These are phyloP conservation scores for Lasius fuliginosus DNA, from an alignment of 2,888 invertebrate species.

Conservation along the genomic window DNA sequence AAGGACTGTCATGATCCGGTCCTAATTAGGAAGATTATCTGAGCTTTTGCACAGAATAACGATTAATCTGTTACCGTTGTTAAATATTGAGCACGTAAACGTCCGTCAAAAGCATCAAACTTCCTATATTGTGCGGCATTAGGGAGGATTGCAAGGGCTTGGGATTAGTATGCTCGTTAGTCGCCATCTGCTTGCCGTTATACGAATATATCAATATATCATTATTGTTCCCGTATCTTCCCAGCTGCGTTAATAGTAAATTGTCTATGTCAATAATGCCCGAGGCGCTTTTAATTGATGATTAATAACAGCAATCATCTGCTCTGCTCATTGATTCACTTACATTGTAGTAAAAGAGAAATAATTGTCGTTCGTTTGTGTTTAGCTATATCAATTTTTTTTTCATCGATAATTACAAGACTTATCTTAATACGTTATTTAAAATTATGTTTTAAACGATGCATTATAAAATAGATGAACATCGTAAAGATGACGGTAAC, in stretches of 20 bases:
- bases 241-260: slow-evolving; percentile 36
- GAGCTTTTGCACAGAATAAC: slow-evolving; percentile 69
- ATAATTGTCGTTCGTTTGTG: neutral
- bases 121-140: slow-evolving; percentile 29
- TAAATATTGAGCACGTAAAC: slow-evolving; percentile 73
- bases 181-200: slow-evolving; percentile 66
- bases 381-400: neutral
- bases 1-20: slow-evolving; percentile 51
- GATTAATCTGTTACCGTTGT: slow-evolving; percentile 62
- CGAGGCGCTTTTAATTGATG: slow-evolving; percentile 4
- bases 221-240: slow-evolving; percentile 28
- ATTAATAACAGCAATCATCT: neutral
- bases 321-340: neutral
- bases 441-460: neutral
- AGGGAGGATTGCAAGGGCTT: slow-evolving; percentile 52
- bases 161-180: slow-evolving; percentile 80
- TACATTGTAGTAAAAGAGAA: neutral
- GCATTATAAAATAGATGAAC: slow-evolving; percentile 1
- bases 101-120: slow-evolving; percentile 73
- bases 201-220: slow-evolving; percentile 30
- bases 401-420: neutral
- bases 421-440: neutral
- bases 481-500: slow-evolving; percentile 21
- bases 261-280: slow-evolving; percentile 1
- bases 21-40: slow-evolving; percentile 76